A percentile compares a stretch with the other conserved stretches of the same genome.
Evolutionary conservation across 2,888 invertebrate genomes (phyloP).

Genomic region (Eupeodes latifasciatus): DNA sequence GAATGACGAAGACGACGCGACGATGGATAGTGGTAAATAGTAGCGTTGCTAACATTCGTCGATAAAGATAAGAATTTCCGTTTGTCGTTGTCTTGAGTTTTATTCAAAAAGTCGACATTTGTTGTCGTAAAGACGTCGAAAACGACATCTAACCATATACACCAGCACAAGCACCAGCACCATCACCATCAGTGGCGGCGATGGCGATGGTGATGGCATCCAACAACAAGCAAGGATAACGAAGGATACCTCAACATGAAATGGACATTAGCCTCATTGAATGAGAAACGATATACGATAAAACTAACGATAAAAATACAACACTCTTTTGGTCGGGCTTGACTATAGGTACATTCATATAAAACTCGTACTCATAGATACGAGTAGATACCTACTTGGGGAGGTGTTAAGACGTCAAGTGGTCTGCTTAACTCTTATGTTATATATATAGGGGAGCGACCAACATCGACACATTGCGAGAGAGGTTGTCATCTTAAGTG

Average conservation of each 20-base stretch:
- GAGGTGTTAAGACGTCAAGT: constrained; percentile 74
- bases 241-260: constrained; percentile 75
- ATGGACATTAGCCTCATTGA: constrained; percentile 76
- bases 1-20: constrained; percentile 33
- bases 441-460: neutral
- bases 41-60: constrained; percentile 73
- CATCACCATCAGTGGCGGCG: too few relatives aligned
- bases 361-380: neutral
- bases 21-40: constrained; percentile 65
- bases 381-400: neutral
- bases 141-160: constrained; percentile 42
- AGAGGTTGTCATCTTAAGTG: constrained; percentile 63
- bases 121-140: constrained; percentile 57
- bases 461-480: neutral
- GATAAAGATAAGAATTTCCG: constrained; percentile 76
- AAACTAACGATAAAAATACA: constrained; percentile 75
- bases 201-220: too few relatives aligned
- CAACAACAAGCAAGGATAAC: constrained; percentile 24
- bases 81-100: constrained; percentile 46
- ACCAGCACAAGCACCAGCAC: neutral
- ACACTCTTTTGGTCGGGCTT: constrained; percentile 19
- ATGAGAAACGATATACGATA: constrained; percentile 75
- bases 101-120: constrained; percentile 24
- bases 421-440: neutral
- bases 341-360: neutral